These are phyloP conservation scores for Castor canadensis DNA, from an alignment of 2,113 vertebrate species.

Conservation along the genomic window DNA sequence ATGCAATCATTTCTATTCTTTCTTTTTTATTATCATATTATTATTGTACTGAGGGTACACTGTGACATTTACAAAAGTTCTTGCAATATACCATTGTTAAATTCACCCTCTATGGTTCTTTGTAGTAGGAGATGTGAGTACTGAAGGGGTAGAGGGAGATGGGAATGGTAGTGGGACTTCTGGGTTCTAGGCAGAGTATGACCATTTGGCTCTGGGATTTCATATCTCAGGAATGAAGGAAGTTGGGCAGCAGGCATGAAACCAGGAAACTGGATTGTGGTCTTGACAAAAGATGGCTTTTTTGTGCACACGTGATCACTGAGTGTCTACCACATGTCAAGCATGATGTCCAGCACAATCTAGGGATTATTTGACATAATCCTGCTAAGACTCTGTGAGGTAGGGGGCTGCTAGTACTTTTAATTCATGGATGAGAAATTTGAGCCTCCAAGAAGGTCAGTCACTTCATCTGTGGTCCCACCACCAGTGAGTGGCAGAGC, in stretches of 20 bases:
- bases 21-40: too few relatives aligned
- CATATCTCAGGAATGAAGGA: background rate
- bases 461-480: background rate
- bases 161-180: background rate
- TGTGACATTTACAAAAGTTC: too few relatives aligned
- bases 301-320: background rate
- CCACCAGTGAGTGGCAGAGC: background rate
- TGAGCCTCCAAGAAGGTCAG: background rate
- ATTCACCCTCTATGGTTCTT: too few relatives aligned
- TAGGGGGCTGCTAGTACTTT: background rate
- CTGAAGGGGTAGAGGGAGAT: background rate
- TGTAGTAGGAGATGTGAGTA: background rate
- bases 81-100: too few relatives aligned
- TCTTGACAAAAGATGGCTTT: background rate
- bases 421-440: background rate
- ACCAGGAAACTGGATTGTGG: background rate
- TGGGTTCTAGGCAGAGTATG: background rate
- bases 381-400: background rate
- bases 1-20: background rate
- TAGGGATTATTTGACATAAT: background rate
- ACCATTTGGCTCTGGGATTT: background rate
- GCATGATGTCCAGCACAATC: background rate
- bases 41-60: too few relatives aligned
- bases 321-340: background rate
- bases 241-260: background rate